Percentiles rank a stretch among this genome's conserved stretches.
phyloP scores from a whole-genome alignment of 2,888 invertebrate genomes.

The Macrophya alboannulata region DNA sequence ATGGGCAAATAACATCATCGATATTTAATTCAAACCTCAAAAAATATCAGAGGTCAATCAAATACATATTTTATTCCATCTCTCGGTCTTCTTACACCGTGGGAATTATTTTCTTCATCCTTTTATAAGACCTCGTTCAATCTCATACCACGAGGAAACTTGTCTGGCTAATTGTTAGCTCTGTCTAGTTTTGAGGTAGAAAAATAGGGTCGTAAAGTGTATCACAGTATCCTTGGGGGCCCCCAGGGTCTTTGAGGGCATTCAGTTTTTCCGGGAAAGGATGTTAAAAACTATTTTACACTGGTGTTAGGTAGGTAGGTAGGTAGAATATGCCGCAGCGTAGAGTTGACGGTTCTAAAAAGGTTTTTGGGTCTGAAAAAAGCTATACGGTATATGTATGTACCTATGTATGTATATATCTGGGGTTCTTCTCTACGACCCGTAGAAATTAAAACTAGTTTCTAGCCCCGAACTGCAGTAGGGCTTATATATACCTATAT shows the following conservation, averaged over 20 bases:
- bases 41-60: not conserved
- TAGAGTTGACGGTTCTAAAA: not conserved
- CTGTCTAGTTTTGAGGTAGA: not conserved
- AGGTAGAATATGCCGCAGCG: not conserved
- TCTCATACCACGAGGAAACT: not conserved
- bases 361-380: not conserved
- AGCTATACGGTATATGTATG: too few relatives aligned
- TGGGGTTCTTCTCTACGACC: not conserved
- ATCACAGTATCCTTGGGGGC: not conserved
- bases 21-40: not conserved
- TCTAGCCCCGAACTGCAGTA: not conserved
- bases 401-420: not conserved
- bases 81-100: not conserved
- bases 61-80: not conserved
- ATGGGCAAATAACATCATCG: not conserved
- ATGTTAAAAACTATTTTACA: slow-evolving; percentile 2
- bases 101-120: slow-evolving; percentile 21
- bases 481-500: not conserved
- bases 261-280: not conserved
- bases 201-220: slow-evolving; percentile 31
- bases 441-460: slow-evolving; percentile 4
- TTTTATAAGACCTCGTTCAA: not conserved
- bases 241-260: not conserved
- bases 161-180: slow-evolving; percentile 12
- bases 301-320: not conserved